Evolutionary conservation across 2,888 invertebrate genomes (phyloP).

Genomic region (Boloria euphrosyne): DNA sequence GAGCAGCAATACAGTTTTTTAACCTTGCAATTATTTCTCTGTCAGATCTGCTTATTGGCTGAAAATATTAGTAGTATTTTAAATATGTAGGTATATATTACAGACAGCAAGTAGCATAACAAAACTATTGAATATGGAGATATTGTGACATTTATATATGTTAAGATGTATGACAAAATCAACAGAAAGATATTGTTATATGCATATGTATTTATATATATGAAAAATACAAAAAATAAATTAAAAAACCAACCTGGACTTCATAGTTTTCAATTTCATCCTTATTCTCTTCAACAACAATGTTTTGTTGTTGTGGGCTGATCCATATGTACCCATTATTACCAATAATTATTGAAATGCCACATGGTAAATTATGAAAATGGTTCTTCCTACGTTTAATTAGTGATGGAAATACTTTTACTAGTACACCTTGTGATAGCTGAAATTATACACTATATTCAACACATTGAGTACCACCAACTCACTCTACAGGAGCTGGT

Average conservation of each 20-base stretch:
- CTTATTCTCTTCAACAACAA: constrained; percentile 77
- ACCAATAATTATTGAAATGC: constrained; percentile 95
- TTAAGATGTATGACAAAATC: too few species aligned
- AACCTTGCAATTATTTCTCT: constrained; percentile 94
- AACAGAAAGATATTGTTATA: background rate
- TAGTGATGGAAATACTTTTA: constrained; percentile 95
- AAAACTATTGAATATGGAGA: too few species aligned
- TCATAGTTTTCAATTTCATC: constrained; percentile 60
- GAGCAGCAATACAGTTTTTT: constrained; percentile 93
- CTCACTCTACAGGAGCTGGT: too few species aligned
- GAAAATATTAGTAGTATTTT: constrained; percentile 38
- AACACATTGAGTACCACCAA: background rate
- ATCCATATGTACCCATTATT: constrained; percentile 99
- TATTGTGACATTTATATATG: too few species aligned
- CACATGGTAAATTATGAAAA: constrained; percentile 96
- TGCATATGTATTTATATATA: too few species aligned
- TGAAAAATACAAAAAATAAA: background rate
- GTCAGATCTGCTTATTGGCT: constrained; percentile 87
- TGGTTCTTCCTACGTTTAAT: constrained; percentile 97
- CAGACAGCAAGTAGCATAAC: background rate
- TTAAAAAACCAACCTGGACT: constrained; percentile 50
- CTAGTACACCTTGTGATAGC: constrained; percentile 92
- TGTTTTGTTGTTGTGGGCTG: constrained; percentile 82
- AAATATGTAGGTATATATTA: constrained; percentile 1
- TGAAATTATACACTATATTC: constrained; percentile 55